phyloP scores from a whole-genome alignment of 2,113 vertebrate genomes.

The Pygoscelis antarcticus region DNA sequence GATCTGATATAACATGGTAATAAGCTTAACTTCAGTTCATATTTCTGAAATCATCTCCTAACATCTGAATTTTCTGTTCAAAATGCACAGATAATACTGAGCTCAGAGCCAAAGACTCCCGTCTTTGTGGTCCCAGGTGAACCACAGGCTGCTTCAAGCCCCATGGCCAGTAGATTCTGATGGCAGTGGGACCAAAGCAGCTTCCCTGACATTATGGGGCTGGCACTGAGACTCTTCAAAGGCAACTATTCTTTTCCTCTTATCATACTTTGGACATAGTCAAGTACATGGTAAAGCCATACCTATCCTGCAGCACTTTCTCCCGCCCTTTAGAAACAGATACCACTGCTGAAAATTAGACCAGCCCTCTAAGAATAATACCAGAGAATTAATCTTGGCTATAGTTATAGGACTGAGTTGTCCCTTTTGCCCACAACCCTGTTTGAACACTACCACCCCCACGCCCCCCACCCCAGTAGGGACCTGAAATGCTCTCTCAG shows the following conservation, averaged over 20 bases:
- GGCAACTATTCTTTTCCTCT: neutral
- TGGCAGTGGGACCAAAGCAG: neutral
- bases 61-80: constrained; percentile 38
- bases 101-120: neutral
- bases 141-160: neutral
- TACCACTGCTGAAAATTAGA: neutral
- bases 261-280: neutral
- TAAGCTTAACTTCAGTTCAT: constrained; percentile 68
- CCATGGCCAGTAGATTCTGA: neutral
- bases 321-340: neutral
- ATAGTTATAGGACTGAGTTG: neutral
- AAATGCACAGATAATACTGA: neutral
- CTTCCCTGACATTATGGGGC: neutral
- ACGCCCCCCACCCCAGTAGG: neutral
- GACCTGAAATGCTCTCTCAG: neutral
- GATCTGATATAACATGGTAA: constrained; percentile 43
- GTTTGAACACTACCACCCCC: neutral
- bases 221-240: neutral
- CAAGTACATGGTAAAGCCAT: neutral
- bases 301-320: neutral
- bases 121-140: neutral
- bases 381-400: neutral
- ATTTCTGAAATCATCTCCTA: constrained; percentile 39
- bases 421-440: neutral
- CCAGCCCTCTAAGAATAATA: neutral